These are phyloP conservation scores for Oreochromis grahami DNA, from an alignment of 2,797 vertebrate species.

Conservation along the genomic window DNA sequence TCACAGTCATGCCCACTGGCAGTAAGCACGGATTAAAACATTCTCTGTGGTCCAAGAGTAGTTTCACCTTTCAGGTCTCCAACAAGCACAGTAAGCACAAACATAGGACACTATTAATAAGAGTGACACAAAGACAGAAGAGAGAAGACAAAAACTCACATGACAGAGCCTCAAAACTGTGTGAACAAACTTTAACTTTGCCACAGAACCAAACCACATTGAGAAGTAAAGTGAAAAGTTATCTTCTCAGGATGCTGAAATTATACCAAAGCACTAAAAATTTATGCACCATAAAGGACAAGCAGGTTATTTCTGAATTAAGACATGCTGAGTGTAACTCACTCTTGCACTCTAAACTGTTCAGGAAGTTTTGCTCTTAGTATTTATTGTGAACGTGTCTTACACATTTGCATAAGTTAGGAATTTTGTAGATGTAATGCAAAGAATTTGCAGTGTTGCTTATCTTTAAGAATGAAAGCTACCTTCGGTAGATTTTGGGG, in stretches of 20 bases:
- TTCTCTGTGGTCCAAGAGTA: neutral
- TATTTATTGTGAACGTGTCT: neutral
- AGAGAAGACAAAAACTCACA: neutral
- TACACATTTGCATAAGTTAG: neutral
- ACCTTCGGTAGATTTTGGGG: neutral
- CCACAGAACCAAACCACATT: neutral
- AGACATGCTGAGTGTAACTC: neutral
- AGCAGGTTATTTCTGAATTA: neutral
- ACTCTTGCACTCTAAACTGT: neutral
- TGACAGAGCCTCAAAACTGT: neutral
- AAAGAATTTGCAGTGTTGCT: neutral
- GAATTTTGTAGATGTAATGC: accelerated
- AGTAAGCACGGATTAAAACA: neutral
- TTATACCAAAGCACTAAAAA: neutral
- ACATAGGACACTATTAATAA: neutral
- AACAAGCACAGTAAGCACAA: neutral
- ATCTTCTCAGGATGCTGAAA: neutral
- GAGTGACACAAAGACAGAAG: neutral
- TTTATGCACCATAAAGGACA: neutral
- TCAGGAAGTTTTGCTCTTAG: neutral
- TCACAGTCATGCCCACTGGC: neutral
- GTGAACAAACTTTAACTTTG: neutral
- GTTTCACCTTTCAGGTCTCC: neutral
- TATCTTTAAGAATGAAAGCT: neutral
- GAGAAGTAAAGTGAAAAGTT: neutral